A percentile compares a stretch with the other conserved stretches of the same genome.
Evolutionary conservation across 2,113 vertebrate genomes (phyloP).

Genomic region (Ophiodon elongatus): DNA sequence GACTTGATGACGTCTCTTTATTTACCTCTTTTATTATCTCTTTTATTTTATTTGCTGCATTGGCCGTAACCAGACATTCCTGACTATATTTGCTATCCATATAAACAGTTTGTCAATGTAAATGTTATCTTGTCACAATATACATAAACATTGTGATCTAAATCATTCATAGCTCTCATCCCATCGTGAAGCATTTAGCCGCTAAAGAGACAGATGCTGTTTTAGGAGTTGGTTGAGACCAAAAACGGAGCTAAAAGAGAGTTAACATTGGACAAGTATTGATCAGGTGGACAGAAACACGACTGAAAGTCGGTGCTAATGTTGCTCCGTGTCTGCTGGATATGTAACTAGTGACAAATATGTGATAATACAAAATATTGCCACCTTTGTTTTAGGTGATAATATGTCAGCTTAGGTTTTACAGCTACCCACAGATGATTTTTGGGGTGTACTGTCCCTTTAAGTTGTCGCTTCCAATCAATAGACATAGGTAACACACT

Average conservation of each 20-base stretch:
- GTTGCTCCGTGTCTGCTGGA: no score
- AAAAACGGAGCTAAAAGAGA: background rate
- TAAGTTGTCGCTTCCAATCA: background rate
- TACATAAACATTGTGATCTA: background rate
- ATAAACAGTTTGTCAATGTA: no score
- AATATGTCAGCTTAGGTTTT: background rate
- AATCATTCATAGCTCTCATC: background rate
- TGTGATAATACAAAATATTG: no score
- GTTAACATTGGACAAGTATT: background rate
- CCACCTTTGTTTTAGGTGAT: background rate
- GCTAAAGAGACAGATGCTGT: background rate
- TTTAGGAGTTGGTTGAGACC: background rate
- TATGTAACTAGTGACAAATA: no score
- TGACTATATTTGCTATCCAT: no score
- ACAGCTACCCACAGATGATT: background rate
- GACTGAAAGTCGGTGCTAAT: background rate
- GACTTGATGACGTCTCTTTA: no score
- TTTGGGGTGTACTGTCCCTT: no score
- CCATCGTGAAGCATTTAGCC: background rate
- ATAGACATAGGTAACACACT: background rate
- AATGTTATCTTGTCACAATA: background rate
- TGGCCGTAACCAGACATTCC: no score
- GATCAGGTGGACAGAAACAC: background rate
- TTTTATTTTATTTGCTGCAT: no score
- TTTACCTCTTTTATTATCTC: no score